Base-by-base conservation (phyloP, 2,888 invertebrate genomes). In the Ctena decussata region DNA sequence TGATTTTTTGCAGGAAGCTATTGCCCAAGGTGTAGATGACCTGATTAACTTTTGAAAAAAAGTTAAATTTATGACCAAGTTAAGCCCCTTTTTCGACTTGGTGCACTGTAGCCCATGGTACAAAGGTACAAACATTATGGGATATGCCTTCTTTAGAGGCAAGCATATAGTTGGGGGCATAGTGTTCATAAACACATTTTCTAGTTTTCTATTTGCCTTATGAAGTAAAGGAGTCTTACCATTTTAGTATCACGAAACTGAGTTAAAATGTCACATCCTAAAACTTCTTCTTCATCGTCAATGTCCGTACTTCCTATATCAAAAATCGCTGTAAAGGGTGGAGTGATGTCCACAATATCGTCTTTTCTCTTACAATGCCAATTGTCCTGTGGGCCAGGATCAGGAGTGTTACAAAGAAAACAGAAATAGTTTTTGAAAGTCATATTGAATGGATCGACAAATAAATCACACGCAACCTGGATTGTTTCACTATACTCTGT, bases 341-440 rank as follows among this genome's bases (percentile, higher is more conserved):
- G 65, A 0, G 65, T 30, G 1, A 65, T 18, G 15, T 65, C 65
- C 18, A 18, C 18, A n/a, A n/a, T n/a, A 0, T 35, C 11, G 35
- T 65, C 65, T 35, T 32, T 18, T 32, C 8, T 5, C 6, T 65
- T 11, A 18, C 65, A 65, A 12, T 11, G n/a, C 57, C 27, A 30
- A 27, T 57, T 30, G n/a, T 57, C 57, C 15, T 18, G 8, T 35
- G 32, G 18, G 0, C 12, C 35, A 11, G 3, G 1, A 35, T 65
- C 35, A 11, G 8, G 21, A 21, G 15, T 21, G 35, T 65, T 65
- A 35, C 65, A 65, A 21, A 65, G 6, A 24, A 35, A 65, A 65
- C 65, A 65, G 21, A 65, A 65, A 35, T 65, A 65, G 65, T 65
- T 65, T 21, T 65, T 65, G 21, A 35, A 65, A 3, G 65, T 65